phyloP scores from a whole-genome alignment of 2,888 invertebrate genomes.

The Halictus quadricinctus region DNA sequence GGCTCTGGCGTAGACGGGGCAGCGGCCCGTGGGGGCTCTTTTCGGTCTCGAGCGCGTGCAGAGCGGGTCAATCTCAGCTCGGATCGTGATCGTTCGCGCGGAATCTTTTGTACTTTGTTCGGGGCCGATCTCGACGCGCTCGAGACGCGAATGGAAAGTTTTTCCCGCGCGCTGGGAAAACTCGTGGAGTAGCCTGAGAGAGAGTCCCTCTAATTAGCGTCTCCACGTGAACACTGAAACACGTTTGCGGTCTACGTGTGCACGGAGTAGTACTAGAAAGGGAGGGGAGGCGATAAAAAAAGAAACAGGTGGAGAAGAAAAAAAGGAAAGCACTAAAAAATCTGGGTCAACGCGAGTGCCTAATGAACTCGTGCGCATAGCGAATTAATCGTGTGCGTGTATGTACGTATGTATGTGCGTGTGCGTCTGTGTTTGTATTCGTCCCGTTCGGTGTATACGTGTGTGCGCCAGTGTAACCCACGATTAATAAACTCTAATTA shows the following conservation, averaged over 20 bases:
- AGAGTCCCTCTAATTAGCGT: constrained; percentile 40
- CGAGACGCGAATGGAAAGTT: neutral
- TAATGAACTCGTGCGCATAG: constrained; percentile 40
- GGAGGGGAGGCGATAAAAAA: neutral
- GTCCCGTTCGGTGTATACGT: neutral
- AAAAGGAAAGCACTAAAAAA: constrained; percentile 49
- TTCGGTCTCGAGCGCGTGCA: neutral
- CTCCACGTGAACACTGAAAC: constrained; percentile 32
- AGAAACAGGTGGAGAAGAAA: neutral
- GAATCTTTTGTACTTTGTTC: constrained; percentile 8
- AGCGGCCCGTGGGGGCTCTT: neutral
- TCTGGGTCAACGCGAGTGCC: constrained; percentile 48
- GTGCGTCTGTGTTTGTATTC: neutral
- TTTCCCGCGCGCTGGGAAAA: neutral
- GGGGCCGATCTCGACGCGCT: constrained; percentile 14
- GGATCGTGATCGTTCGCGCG: neutral
- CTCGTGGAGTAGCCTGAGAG: neutral
- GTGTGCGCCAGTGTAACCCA: neutral
- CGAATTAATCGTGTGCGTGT: constrained; percentile 24
- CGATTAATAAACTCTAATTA: constrained; percentile 77
- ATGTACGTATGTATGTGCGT: neutral
- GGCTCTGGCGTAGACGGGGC: neutral
- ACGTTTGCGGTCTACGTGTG: constrained; percentile 24
- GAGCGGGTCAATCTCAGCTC: neutral
- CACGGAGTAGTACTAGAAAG: neutral